A percentile compares a stretch with the other conserved stretches of the same genome.
Evolutionary conservation across 1,140 invertebrate species (phyloP).

Genomic region (Apis mellifera): Amel_HAv3.1 CM009931.2:16810001-16810500

Average conservation of each 20-base stretch:
- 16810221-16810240: conserved; percentile 50
- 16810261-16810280: conserved; percentile 51
- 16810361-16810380: neutral
- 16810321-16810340: conserved; percentile 45
- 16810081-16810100: no score
- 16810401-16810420: conserved; percentile 25
- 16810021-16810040: no score
- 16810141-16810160: conserved; percentile 24
- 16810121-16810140: neutral
- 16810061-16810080: no score
- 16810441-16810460: neutral
- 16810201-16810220: conserved; percentile 25
- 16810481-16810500: conserved; percentile 24
- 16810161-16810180: conserved; percentile 35
- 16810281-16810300: conserved; percentile 47
- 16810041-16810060: no score
- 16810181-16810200: neutral
- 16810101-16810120: neutral
- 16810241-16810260: conserved; percentile 45
- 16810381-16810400: neutral
- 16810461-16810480: conserved; percentile 3
- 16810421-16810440: neutral
- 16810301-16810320: neutral
- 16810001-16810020: no score
- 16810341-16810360: conserved; percentile 33